A percentile compares a stretch with the other conserved stretches of the same genome.
Evolutionary conservation across 2,888 invertebrate genomes (phyloP).

Genomic region (Clitarchus hookeri): DNA sequence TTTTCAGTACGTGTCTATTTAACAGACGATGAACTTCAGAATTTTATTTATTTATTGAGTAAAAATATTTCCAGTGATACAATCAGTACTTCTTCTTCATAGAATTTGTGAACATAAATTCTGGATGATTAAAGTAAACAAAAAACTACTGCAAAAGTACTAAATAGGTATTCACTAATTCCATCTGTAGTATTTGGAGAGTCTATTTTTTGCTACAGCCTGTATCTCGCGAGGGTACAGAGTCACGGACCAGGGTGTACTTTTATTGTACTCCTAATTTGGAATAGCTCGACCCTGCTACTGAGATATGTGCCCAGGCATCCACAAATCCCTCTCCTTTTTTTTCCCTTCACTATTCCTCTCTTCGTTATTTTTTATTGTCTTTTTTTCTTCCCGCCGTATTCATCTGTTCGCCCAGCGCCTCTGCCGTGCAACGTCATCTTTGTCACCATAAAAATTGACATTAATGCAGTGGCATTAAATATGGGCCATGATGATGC

Average conservation of each 20-base stretch:
- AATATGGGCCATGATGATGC: constrained; percentile 17
- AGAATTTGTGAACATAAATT: too few relatives aligned
- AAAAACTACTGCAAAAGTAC: too few relatives aligned
- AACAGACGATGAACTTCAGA: too few relatives aligned
- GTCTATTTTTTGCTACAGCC: background rate
- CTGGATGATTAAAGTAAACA: too few relatives aligned
- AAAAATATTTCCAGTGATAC: too few relatives aligned
- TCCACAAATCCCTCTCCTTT: constrained; percentile 8
- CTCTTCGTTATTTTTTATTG: background rate
- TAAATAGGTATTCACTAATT: too few relatives aligned
- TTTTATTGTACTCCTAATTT: constrained; percentile 1
- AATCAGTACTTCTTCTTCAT: too few relatives aligned
- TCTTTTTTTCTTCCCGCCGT: background rate
- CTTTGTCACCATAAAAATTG: constrained; percentile 26
- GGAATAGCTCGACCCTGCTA: background rate
- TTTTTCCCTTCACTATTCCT: background rate
- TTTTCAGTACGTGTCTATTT: too few relatives aligned
- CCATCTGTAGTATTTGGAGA: background rate
- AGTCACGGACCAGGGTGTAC: background rate
- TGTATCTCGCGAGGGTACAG: background rate
- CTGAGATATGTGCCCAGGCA: constrained; percentile 22
- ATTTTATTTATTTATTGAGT: too few relatives aligned
- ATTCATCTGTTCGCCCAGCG: background rate
- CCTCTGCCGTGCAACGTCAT: background rate
- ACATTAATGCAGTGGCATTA: constrained; percentile 25